Conservation (phyloP, 2,888 invertebrate species). For the Fragum whitleyi region DNA sequence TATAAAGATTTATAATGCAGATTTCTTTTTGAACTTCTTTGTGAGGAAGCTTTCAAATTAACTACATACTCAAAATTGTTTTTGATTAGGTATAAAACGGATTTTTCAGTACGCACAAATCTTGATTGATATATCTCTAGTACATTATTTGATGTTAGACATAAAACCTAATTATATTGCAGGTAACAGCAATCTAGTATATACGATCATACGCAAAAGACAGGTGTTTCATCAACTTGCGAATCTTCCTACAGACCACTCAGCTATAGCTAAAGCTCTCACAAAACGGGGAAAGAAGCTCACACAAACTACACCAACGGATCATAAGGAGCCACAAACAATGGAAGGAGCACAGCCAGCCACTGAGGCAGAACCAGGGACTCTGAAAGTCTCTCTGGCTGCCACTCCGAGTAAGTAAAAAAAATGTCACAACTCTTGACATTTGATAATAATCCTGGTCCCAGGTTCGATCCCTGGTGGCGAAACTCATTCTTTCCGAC, state of each 20-base stretch:
- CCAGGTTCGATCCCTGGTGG: too few species aligned
- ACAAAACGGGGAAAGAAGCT: slow-evolving; percentile 84
- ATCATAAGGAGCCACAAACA: slow-evolving; percentile 77
- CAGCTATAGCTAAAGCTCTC: slow-evolving; percentile 92
- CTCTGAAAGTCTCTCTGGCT: slow-evolving; percentile 94
- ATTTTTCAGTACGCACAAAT: too few species aligned
- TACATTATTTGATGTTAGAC: too few species aligned
- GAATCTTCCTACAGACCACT: slow-evolving; percentile 97
- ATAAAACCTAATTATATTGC: too few species aligned
- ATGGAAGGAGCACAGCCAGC: slow-evolving; percentile 85
- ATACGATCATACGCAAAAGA: slow-evolving; percentile 99
- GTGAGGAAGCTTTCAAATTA: too few species aligned
- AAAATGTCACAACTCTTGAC: not conserved
- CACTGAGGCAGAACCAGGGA: slow-evolving; percentile 88
- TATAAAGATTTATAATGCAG: too few species aligned
- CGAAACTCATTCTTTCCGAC: too few species aligned
- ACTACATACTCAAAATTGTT: too few species aligned
- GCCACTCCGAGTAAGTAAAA: slow-evolving; percentile 92
- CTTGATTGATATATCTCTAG: too few species aligned
- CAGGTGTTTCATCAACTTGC: slow-evolving; percentile 98
- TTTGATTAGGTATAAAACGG: too few species aligned
- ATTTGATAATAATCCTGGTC: not conserved
- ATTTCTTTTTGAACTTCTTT: too few species aligned
- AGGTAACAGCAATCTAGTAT: slow-evolving; percentile 99
- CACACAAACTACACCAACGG: slow-evolving; percentile 72